These are phyloP conservation scores for Sorex maritimensis DNA, from an alignment of 2,797 vertebrate genomes.

Conservation along the genomic window DNA sequence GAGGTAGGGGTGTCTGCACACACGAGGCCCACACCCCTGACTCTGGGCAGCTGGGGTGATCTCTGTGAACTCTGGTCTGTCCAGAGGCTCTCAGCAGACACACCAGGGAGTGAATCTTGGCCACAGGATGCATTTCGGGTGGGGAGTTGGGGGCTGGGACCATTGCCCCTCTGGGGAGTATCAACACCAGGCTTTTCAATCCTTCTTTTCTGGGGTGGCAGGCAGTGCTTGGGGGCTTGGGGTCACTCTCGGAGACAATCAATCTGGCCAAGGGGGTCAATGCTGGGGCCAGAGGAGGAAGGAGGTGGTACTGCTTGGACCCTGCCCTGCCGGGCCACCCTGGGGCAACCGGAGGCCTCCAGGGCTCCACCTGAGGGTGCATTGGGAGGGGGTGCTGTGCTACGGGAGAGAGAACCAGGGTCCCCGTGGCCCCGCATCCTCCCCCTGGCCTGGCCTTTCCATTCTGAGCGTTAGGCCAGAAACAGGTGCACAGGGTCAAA, in stretches of 20 bases:
- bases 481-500: no score
- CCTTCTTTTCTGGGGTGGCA: background rate
- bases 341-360: background rate
- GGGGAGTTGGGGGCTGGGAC: background rate
- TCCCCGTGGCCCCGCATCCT: background rate
- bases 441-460: no score
- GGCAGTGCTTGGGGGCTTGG: no score
- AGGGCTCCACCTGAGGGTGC: no score
- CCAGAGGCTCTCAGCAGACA: background rate
- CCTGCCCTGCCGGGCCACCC: no score
- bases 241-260: no score
- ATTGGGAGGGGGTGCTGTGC: no score
- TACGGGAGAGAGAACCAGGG: no score
- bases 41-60: accelerated
- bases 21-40: background rate
- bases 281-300: background rate
- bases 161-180: background rate
- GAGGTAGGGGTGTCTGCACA: background rate
- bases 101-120: background rate
- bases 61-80: background rate
- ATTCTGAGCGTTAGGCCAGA: no score
- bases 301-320: no score
- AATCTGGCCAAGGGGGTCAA: no score
- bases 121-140: background rate
- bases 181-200: background rate